phyloP scores from a whole-genome alignment of 2,113 vertebrate genomes.

The Marmota flaviventris region DNA sequence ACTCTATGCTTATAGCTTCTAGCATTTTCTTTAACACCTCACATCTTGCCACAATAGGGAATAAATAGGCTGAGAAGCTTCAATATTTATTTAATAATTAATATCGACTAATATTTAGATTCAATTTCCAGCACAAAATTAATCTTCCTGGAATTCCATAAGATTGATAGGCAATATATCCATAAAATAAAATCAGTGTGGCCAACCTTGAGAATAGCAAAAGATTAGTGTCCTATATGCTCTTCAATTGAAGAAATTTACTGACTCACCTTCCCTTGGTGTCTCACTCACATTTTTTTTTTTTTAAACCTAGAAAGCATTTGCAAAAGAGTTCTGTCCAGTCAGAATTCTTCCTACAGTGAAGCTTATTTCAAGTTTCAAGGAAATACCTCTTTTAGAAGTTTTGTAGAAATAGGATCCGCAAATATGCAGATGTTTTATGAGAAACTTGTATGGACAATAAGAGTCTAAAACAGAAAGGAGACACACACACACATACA shows the following conservation, averaged over 20 bases:
- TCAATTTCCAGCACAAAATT: background rate
- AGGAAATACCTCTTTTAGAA: conserved; percentile 28
- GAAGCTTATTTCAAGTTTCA: background rate
- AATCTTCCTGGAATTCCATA: background rate
- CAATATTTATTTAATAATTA: conserved; percentile 51
- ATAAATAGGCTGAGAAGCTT: background rate
- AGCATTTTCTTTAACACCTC: conserved; percentile 21
- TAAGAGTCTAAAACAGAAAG: background rate
- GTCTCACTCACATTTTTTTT: background rate
- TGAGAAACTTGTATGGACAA: conserved; percentile 26
- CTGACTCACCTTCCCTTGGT: background rate
- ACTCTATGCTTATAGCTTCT: background rate
- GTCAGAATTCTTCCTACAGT: background rate
- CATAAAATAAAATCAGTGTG: background rate
- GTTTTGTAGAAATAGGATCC: background rate
- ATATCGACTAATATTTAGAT: conserved; percentile 37
- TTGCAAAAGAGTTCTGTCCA: background rate
- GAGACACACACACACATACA: background rate
- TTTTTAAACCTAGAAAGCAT: background rate
- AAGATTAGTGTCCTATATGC: background rate
- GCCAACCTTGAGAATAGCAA: background rate
- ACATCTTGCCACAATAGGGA: background rate
- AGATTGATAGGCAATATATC: background rate
- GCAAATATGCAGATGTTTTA: conserved; percentile 28
- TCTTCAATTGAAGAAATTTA: background rate